Conservation (phyloP, 2,888 invertebrate species). For the Aricia artaxerxes region DNA sequence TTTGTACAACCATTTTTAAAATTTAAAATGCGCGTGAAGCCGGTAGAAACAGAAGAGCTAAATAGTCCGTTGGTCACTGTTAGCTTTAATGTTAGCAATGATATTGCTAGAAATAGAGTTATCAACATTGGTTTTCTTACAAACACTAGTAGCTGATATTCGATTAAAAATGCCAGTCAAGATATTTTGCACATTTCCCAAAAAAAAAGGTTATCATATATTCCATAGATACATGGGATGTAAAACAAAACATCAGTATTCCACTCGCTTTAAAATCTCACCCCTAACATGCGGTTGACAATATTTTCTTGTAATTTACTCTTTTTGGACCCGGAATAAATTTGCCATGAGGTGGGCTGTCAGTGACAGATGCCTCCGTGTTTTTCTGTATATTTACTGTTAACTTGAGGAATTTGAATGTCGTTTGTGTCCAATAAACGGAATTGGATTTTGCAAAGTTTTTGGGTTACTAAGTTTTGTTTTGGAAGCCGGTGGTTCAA, state of each 20-base stretch:
- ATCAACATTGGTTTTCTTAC: background rate
- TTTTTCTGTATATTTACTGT: conserved; percentile 30
- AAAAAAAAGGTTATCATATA: background rate
- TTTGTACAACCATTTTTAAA: no score
- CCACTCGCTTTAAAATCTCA: conserved; percentile 36
- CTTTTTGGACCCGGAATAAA: conserved; percentile 67
- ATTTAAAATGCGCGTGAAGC: no score
- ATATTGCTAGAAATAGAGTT: no score
- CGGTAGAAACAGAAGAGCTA: no score
- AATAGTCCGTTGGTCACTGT: no score
- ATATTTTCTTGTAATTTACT: conserved; percentile 72
- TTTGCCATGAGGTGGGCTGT: conserved; percentile 55
- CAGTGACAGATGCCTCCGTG: conserved; percentile 55
- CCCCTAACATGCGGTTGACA: conserved; percentile 54
- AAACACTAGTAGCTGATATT: background rate
- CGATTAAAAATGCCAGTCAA: background rate
- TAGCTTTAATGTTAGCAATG: no score
- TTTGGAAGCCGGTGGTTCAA: background rate
- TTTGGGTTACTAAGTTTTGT: background rate
- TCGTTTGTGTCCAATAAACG: conserved; percentile 16
- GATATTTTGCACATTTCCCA: background rate
- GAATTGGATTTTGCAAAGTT: background rate
- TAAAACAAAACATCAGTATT: conserved; percentile 26
- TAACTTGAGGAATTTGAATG: conserved; percentile 18
- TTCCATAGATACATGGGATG: background rate